Evolutionary conservation across 35 echinoderm and acorn worm species (phyloP), one percentile per base, ranked within the genome.

Genomic region (Apostichopus californicus): DNA sequence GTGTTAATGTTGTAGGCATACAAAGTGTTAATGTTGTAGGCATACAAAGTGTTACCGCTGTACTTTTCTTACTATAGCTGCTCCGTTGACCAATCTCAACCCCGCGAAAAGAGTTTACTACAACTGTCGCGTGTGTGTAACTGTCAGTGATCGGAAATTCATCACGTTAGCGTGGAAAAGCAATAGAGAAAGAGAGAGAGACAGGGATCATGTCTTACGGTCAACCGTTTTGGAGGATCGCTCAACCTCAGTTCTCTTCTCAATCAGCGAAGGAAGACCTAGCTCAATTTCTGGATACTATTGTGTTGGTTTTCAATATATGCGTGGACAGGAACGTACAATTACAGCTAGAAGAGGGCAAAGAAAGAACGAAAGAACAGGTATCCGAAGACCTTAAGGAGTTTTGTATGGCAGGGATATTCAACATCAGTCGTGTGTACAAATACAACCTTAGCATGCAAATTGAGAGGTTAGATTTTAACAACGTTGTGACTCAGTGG

Each of bases 401-500:
- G 11, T 88, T 88, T 88, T 88, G 86, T 53, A 61, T 54, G 86
- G 68, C 18, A 10, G 86, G 68, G 6, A 88, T 88, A 8, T 34
- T 88, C 18, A 68, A 88, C 18, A 68, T 68, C 86, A 68, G 86
- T 3, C 59, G 59, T 23, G 60, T 88, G 9, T 88, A 88, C 59
- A 88, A 65, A n/a, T 88, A 20, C 26, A 88, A 88, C 28, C 59
- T 88, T 23, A 52, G 86, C 60, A 20, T 60, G 56, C 82, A 86
- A 61, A 88, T 88, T 1, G 58, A 88, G 4, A 17, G 86, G 9
- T 72, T 88, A 55, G 15, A 88, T n/a, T 88, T 88, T 52, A 88
- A 88, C 65, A 88, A 88, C 25, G 86, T 88, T 3, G 86, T 88
- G 6, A 88, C 86, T 46, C 86, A 88, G 23, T 88, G 86, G 86